Conservation (phyloP, 2,113 vertebrate species). For the Barnardius zonarius region DNA sequence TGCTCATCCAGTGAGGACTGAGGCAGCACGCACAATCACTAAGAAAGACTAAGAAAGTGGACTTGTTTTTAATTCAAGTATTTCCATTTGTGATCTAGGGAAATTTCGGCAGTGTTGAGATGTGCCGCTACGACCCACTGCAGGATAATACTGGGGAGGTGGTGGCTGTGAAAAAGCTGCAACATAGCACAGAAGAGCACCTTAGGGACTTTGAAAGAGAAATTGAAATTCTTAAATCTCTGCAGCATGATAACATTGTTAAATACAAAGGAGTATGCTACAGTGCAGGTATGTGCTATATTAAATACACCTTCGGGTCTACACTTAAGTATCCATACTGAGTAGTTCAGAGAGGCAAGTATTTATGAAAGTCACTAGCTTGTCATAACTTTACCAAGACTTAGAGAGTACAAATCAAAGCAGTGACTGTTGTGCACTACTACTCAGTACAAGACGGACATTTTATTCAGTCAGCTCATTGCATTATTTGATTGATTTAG, state of each 20-base stretch:
- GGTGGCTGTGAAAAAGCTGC: slow-evolving; percentile 96
- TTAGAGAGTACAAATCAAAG: not conserved
- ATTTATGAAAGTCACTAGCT: not conserved
- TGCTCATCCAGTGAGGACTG: not conserved
- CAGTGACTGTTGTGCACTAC: not conserved
- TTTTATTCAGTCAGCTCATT: not conserved
- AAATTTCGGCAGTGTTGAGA: slow-evolving; percentile 98
- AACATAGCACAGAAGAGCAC: slow-evolving; percentile 94
- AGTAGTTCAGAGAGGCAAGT: not conserved
- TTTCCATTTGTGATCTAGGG: slow-evolving; percentile 75
- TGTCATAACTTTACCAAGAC: not conserved
- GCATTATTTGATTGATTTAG: not conserved
- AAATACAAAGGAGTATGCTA: slow-evolving; percentile 98
- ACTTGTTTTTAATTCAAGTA: not conserved
- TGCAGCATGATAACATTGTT: slow-evolving; percentile 98
- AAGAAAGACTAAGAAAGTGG: not conserved
- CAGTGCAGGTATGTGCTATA: slow-evolving; percentile 84
- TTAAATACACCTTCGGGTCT: not conserved
- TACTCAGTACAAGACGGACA: not conserved
- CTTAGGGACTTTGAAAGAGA: slow-evolving; percentile 95
- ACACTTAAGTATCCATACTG: not conserved
- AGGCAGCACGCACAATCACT: not conserved
- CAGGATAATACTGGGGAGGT: slow-evolving; percentile 97
- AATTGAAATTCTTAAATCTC: slow-evolving; percentile 95
- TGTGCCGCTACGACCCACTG: slow-evolving; percentile 95